These are phyloP conservation scores for Chionis minor DNA, from an alignment of 2,113 vertebrate genomes.

Conservation along the genomic window DNA sequence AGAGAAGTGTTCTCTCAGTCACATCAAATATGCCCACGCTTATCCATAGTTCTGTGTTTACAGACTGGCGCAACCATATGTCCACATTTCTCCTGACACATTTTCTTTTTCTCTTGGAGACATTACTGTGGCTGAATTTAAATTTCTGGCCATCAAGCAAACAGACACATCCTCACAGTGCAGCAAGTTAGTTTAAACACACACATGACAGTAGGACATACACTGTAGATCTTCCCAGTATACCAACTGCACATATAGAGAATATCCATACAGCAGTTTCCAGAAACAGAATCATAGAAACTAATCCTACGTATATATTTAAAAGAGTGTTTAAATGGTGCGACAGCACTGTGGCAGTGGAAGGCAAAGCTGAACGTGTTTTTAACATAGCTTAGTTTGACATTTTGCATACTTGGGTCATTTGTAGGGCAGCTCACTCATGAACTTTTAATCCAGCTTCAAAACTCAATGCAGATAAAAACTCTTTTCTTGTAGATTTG, in stretches of 20 bases:
- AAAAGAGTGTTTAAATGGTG: background rate
- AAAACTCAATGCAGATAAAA: background rate
- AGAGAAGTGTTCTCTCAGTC: background rate
- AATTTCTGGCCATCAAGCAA: background rate
- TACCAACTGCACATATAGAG: background rate
- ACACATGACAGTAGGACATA: fast-evolving
- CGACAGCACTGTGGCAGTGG: background rate
- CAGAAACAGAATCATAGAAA: background rate
- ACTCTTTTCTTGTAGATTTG: background rate
- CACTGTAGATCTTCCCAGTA: background rate
- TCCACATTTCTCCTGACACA: background rate
- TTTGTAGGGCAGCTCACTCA: background rate
- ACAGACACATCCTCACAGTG: background rate
- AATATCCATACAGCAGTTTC: background rate
- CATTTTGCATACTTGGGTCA: background rate
- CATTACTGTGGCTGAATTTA: background rate
- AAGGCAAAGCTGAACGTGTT: background rate
- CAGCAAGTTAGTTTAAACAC: background rate
- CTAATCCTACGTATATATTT: background rate
- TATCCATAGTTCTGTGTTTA: background rate
- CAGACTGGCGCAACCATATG: background rate
- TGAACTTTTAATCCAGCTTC: conserved; percentile 8
- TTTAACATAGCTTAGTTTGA: background rate
- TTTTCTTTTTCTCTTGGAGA: background rate
- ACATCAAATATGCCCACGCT: background rate